Base-by-base conservation (phyloP, 2,797 vertebrate species). In the Aplochiton taeniatus region DNA sequence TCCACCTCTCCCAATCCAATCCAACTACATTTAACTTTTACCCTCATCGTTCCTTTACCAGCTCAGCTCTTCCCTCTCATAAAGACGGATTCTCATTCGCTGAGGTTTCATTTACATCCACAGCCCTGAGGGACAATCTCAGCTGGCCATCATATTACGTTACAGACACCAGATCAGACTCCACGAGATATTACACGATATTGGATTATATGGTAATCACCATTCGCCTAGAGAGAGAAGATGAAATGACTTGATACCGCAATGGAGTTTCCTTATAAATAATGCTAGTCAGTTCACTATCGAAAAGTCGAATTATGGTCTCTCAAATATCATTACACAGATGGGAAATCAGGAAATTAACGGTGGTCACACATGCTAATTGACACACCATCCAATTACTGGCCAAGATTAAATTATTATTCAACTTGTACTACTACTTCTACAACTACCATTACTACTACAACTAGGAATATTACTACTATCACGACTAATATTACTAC, bases 61-160 rank as follows among this genome's bases (percentile, higher is more conserved):
- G 58, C 58, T 55, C 63, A 47, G 55, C 58, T n/a, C 61, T 16
- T 46, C 44, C 49, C 13, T 19, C 68, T 51, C 65, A 77, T 76
- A 50, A 76, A 78, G 52, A 44, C 61, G 43, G 44, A 76, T 70
- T 75, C 65, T 9, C 41, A 44, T 63, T 79, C 77, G 67, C 76
- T 0, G 60, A 66, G 66, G 53, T 20, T 45, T 67, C 59, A 41
- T 77, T 82, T 83, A 54, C 83, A 85, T n/a, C n/a, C 71, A 73
- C 58, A 1, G 8, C 6, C 4, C 8, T 0, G 0, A 50, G 58
- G 64, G 77, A 75, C 69, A 80, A 81, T 6, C 3, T 31, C 6
- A 31, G 31, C 31, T 31, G 2, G 31, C 31, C 31, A 31, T 31
- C 31, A 31, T 31, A 31, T 31, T 31, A 31, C 31, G 2, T 31